phyloP scores from a whole-genome alignment of 2,888 invertebrate genomes.

The Spodoptera exigua region DNA sequence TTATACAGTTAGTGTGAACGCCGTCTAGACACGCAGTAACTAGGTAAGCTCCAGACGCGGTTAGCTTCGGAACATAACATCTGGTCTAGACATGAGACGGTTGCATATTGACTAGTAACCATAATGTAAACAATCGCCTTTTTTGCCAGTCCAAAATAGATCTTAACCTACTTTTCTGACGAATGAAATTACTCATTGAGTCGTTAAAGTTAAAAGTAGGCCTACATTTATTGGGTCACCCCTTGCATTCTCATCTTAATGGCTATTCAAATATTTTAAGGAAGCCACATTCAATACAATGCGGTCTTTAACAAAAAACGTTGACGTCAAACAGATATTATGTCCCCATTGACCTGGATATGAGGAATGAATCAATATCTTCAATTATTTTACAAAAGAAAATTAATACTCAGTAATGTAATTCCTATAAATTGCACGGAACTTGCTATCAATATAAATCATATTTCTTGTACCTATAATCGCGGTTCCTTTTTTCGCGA shows the following conservation, averaged over 20 bases:
- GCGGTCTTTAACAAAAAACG: too few relatives aligned
- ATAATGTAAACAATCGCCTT: slow-evolving; percentile 60
- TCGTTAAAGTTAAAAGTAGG: slow-evolving; percentile 44
- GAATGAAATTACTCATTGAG: slow-evolving; percentile 42
- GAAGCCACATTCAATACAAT: too few relatives aligned
- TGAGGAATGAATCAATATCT: background rate
- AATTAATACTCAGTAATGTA: slow-evolving; percentile 19
- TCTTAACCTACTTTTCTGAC: slow-evolving; percentile 49
- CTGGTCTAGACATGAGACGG: slow-evolving; percentile 63
- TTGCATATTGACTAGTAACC: slow-evolving; percentile 56
- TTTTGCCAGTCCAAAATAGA: slow-evolving; percentile 46
- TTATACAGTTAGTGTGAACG: slow-evolving; percentile 62
- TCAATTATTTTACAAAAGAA: slow-evolving; percentile 6
- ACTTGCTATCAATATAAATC: background rate
- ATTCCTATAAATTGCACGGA: slow-evolving; percentile 14
- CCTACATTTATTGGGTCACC: slow-evolving; percentile 29
- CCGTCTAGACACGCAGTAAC: slow-evolving; percentile 75
- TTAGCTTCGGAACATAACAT: slow-evolving; percentile 64
- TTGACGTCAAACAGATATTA: too few relatives aligned
- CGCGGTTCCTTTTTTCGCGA: slow-evolving; percentile 44
- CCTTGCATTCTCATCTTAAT: slow-evolving; percentile 22
- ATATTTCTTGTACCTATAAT: slow-evolving; percentile 34
- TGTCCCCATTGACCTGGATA: background rate
- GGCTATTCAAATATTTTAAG: slow-evolving; percentile 10
- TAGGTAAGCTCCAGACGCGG: slow-evolving; percentile 55